Conservation (phyloP, 1,140 invertebrate species). For the Drosophila dunni region DNA sequence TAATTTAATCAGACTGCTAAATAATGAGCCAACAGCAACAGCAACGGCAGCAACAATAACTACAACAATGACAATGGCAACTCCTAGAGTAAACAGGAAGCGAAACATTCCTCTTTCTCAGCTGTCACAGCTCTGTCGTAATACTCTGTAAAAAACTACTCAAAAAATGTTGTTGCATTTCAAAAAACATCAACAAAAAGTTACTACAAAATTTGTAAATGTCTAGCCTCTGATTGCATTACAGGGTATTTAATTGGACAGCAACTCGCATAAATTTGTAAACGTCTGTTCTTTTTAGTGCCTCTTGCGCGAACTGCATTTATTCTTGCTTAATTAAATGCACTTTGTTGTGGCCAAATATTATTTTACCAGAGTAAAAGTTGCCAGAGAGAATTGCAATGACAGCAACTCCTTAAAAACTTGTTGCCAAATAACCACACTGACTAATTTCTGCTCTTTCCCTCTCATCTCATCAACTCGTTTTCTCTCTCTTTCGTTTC, state of each 20-base stretch:
- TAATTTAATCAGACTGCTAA: constrained; percentile 78
- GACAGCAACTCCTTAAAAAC: constrained; percentile 32
- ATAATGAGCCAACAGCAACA: constrained; percentile 68
- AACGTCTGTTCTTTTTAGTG: constrained; percentile 25
- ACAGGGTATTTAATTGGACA: constrained; percentile 6
- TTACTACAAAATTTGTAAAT: no score
- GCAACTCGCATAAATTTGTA: background rate
- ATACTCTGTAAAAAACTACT: constrained; percentile 28
- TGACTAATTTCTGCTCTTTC: constrained; percentile 45
- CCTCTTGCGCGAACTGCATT: constrained; percentile 44
- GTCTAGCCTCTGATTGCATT: background rate
- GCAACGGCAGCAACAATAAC: constrained; percentile 5
- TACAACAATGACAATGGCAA: constrained; percentile 24
- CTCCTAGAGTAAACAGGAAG: constrained; percentile 27
- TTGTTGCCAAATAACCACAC: constrained; percentile 48
- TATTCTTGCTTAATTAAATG: constrained; percentile 73
- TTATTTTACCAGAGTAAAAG: constrained; percentile 68
- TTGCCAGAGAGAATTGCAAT: constrained; percentile 35
- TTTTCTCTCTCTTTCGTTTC: constrained; percentile 41
- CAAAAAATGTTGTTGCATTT: background rate
- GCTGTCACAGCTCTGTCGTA: constrained; percentile 24
- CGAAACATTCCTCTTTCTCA: constrained; percentile 10
- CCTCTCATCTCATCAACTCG: constrained; percentile 11
- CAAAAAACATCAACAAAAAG: background rate
- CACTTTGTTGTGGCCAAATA: constrained; percentile 73